phyloP scores from a whole-genome alignment of 2,888 invertebrate genomes.

The Drepanosiphum platanoidis region DNA sequence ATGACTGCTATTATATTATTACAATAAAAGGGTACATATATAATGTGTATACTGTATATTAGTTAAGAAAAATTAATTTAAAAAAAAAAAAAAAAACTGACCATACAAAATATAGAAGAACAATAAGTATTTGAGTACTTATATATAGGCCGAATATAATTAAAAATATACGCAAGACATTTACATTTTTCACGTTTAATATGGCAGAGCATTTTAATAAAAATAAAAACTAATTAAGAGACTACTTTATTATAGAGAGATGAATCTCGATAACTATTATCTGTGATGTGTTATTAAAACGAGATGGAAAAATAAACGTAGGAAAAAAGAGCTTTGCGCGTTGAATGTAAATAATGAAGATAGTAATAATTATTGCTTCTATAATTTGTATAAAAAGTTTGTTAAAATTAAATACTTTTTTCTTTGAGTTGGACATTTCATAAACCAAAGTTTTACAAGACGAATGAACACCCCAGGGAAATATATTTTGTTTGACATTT shows the following conservation, averaged over 20 bases:
- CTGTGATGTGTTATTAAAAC: not conserved
- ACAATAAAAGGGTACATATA: too few species aligned
- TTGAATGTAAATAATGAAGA: not conserved
- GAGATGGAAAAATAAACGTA: not conserved
- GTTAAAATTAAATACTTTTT: conserved; percentile 7
- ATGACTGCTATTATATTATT: too few species aligned
- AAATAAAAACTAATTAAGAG: not conserved
- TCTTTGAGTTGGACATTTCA: conserved; percentile 8
- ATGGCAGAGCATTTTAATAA: not conserved
- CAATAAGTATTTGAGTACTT: too few species aligned
- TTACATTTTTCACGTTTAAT: not conserved
- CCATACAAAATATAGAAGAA: too few species aligned
- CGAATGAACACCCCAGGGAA: conserved; percentile 25
- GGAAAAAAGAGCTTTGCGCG: not conserved
- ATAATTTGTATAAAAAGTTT: conserved; percentile 19
- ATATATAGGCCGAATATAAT: not conserved
- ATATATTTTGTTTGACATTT: conserved; percentile 36
- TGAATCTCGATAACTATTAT: not conserved
- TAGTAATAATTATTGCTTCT: not conserved
- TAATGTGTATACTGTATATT: too few species aligned
- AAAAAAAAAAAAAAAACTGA: too few species aligned
- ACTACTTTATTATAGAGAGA: not conserved
- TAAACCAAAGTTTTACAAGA: conserved; percentile 7
- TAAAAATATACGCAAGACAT: not conserved
- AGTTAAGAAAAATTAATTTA: too few species aligned